Evolutionary conservation across 2,797 vertebrate species (phyloP).

Genomic region (Anabacerthia variegaticeps): DNA sequence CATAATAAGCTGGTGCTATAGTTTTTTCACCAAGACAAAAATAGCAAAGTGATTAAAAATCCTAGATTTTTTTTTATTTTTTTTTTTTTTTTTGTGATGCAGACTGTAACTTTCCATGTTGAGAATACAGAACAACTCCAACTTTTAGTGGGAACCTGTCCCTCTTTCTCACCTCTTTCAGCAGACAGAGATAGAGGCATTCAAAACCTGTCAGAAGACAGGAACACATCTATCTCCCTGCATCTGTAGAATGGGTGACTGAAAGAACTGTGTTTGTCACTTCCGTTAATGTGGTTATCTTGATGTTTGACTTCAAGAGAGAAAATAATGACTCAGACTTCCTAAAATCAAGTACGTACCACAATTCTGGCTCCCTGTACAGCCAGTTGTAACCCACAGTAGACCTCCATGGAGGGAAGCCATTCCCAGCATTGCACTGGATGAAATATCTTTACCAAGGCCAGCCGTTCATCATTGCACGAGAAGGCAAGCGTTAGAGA

Average conservation of each 20-base stretch:
- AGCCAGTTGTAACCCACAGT: not conserved
- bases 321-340: not conserved
- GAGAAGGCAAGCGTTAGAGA: accelerated
- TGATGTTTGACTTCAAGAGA: not conserved
- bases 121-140: not conserved
- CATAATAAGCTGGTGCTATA: not conserved
- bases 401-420: not conserved
- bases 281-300: not conserved
- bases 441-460: not conserved
- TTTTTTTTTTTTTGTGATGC: not conserved
- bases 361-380: not conserved
- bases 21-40: not conserved
- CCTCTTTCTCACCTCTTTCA: not conserved
- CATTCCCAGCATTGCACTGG: accelerated
- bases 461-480: not conserved
- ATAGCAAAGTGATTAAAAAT: not conserved
- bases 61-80: not conserved
- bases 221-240: accelerated
- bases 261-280: not conserved
- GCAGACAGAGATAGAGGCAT: not conserved
- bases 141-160: not conserved
- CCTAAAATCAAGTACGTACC: not conserved
- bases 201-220: not conserved
- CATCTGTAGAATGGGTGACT: not conserved
- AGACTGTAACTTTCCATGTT: not conserved